These are phyloP conservation scores for Drosophila helvetica DNA, from an alignment of 2,888 invertebrate species.

Conservation along the genomic window DNA sequence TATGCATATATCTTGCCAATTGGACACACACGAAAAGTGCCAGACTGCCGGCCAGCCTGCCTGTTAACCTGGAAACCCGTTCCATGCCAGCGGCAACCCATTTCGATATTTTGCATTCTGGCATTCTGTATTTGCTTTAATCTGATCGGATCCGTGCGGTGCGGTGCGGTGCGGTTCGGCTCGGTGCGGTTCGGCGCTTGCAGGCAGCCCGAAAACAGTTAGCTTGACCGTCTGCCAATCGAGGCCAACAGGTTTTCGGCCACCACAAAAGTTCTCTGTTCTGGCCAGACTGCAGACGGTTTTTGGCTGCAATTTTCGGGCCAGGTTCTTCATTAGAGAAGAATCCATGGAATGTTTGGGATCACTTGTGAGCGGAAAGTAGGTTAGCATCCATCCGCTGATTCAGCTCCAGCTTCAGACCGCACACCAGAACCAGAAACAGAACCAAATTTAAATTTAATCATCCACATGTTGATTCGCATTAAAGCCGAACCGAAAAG, in stretches of 20 bases:
- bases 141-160: conserved; percentile 50
- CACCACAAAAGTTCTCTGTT: conserved; percentile 30
- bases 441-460: conserved; percentile 46
- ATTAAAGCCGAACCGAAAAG: conserved; percentile 30
- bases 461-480: conserved; percentile 38
- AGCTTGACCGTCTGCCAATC: conserved; percentile 67
- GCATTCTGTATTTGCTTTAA: conserved; percentile 50
- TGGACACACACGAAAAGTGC: conserved; percentile 30
- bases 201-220: conserved; percentile 66
- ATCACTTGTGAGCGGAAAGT: conserved; percentile 44
- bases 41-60: no score
- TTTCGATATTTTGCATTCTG: conserved; percentile 68
- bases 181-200: conserved; percentile 38
- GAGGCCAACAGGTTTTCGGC: conserved; percentile 69
- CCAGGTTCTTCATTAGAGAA: not conserved
- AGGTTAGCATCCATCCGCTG: conserved; percentile 27
- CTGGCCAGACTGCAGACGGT: conserved; percentile 11
- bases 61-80: conserved; percentile 49
- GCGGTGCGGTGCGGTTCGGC: conserved; percentile 52
- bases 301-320: not conserved
- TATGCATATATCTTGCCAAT: conserved; percentile 12
- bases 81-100: conserved; percentile 46
- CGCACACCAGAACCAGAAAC: conserved; percentile 7
- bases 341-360: not conserved
- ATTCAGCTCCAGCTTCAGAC: not conserved